These are phyloP conservation scores for Brachionus asplanchnoidis DNA, from an alignment of 1,140 invertebrate genomes.

Conservation along the genomic window DNA sequence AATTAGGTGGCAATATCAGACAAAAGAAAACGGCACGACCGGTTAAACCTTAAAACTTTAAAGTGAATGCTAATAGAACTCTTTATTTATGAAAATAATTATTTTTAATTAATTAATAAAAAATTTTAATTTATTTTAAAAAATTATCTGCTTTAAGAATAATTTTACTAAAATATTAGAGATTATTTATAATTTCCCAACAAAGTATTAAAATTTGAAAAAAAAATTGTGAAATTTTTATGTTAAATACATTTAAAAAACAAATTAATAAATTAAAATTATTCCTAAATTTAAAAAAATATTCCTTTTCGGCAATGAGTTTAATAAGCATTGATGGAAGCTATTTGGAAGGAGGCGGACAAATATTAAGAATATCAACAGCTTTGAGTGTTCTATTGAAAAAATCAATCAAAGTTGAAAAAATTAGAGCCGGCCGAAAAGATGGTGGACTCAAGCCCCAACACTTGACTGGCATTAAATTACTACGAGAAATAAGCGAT, in stretches of 20 bases:
- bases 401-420: slow-evolving; percentile 68
- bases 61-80: too few relatives aligned
- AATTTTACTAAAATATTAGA: too few relatives aligned
- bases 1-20: too few relatives aligned
- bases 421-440: slow-evolving; percentile 72
- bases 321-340: not conserved
- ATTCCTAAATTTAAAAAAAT: not conserved
- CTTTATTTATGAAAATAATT: too few relatives aligned
- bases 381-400: slow-evolving; percentile 70
- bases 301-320: not conserved
- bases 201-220: not conserved
- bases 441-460: slow-evolving; percentile 76
- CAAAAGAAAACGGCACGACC: too few relatives aligned
- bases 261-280: not conserved
- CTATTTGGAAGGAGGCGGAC: slow-evolving; percentile 64
- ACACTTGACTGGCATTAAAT: slow-evolving; percentile 73
- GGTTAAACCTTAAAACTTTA: too few relatives aligned
- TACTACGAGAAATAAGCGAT: slow-evolving; percentile 67
- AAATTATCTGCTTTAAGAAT: too few relatives aligned
- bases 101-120: too few relatives aligned
- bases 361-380: slow-evolving; percentile 74
- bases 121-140: too few relatives aligned
- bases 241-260: not conserved
- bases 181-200: not conserved
- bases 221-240: slow-evolving; percentile 8